Percentiles rank a stretch among this genome's conserved stretches.
Evolutionary conservation across 2,113 vertebrate species (phyloP).

Genomic region (Triplophysa tibetana): DNA sequence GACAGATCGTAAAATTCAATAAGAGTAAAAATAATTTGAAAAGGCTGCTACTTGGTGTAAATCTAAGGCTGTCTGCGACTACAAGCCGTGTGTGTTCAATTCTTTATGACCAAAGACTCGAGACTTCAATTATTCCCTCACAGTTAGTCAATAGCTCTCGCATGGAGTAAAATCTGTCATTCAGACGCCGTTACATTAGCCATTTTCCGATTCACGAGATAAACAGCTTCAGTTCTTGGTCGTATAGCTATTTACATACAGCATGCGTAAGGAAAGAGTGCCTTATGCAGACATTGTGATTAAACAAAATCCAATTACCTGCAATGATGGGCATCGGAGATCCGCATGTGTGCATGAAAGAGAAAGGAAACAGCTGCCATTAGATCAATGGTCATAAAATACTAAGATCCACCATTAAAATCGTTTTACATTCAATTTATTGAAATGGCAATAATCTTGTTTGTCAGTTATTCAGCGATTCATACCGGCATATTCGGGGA

Average conservation of each 20-base stretch:
- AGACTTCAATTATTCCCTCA: slow-evolving; percentile 10
- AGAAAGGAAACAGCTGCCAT: slow-evolving; percentile 33
- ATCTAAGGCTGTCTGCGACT: slow-evolving; percentile 2
- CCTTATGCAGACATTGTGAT: slow-evolving; percentile 3
- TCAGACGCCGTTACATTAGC: background rate
- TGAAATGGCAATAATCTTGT: background rate
- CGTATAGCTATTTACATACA: background rate
- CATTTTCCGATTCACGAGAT: background rate
- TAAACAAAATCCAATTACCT: slow-evolving; percentile 38
- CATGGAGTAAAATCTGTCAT: background rate
- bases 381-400: slow-evolving; percentile 21
- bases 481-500: background rate
- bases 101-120: slow-evolving; percentile 14
- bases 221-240: background rate
- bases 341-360: slow-evolving; percentile 52
- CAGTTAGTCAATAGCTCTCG: background rate
- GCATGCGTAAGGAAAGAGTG: background rate
- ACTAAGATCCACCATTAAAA: background rate
- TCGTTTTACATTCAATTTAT: slow-evolving; percentile 7
- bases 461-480: background rate
- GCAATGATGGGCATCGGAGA: slow-evolving; percentile 28
- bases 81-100: background rate
- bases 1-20: background rate
- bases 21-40: background rate
- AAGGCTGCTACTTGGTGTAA: background rate